Base-by-base conservation (phyloP, 1,140 invertebrate species). In the Oryctes rhinoceros region DNA sequence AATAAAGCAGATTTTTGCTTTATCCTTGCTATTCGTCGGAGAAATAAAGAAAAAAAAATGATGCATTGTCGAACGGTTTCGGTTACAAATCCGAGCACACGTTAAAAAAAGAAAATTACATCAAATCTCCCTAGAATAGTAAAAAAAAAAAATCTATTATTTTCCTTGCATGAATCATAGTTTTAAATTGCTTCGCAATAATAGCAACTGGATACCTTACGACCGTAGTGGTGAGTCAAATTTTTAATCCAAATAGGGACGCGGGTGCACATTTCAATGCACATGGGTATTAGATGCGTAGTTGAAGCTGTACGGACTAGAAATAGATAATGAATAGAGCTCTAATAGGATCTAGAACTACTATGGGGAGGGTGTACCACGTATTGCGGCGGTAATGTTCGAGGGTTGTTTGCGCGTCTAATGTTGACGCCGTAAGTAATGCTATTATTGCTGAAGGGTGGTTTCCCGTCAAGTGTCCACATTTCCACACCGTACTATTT, bases 381-480 rank as follows among this genome's bases (percentile, higher is more conserved):
- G 24, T 9, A 71, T 35, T 11, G 24, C 35, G 35, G 35, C 24
- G 65, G 18, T 71, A 35, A 71, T 71, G 24, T 71, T 30, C 3
- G 65, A 24, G 65, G 65, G 65, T 71, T 30, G 24, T 71, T 71
- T 71, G 18, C 35, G 24, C 11, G 20, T 71, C 65, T 71, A 71
- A 71, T 10, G 35, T 71, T 71, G 53, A 59, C 53, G 53, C 65
- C 24, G 37, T 37, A 24, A 71, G 65, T 71, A 37, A 71, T 35
- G 65, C 65, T 71, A 37, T 71, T 35, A 35, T 71, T 35, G 11
- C 18, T 71, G 4, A 37, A 9, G 65, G 65, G 65, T 71, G 65
- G 65, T 71, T 71, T 71, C 65, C 24, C 11, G 65, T 71, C 65
- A 71, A 71, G 65, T 71, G 65, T 71, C 65, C 65, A 35, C 10